These are phyloP conservation scores for Tethea ocularis DNA, from an alignment of 2,888 invertebrate species.

Conservation along the genomic window DNA sequence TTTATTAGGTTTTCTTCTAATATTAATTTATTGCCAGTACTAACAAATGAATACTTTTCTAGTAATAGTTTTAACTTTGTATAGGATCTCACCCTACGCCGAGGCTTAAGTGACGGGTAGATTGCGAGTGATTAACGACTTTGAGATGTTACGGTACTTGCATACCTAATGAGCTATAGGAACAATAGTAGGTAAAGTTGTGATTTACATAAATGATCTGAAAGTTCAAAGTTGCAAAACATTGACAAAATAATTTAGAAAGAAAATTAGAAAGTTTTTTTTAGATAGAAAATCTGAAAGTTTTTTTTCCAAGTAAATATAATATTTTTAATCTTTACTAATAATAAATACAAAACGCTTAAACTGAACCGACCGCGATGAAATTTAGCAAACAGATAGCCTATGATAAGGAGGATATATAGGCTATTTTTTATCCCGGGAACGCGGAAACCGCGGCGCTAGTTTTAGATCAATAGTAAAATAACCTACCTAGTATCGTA, in stretches of 20 bases:
- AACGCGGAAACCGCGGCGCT: too few species aligned
- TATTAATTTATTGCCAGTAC: background rate
- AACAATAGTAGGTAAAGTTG: background rate
- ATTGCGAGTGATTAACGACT: slow-evolving; percentile 3
- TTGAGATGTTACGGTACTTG: background rate
- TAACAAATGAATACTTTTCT: background rate
- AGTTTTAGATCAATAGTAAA: too few species aligned
- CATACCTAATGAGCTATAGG: background rate
- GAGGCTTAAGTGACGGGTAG: background rate
- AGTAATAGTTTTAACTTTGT: background rate
- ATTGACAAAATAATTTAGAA: background rate
- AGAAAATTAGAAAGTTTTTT: background rate
- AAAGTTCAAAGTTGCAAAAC: background rate
- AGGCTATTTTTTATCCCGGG: too few species aligned
- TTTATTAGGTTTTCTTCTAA: background rate
- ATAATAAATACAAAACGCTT: too few species aligned
- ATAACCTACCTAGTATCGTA: too few species aligned
- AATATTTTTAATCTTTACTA: too few species aligned
- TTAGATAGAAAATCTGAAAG: too few species aligned
- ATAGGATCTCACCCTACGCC: background rate
- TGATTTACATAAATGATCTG: background rate
- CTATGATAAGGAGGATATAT: too few species aligned
- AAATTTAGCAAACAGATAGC: too few species aligned
- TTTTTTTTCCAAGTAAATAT: too few species aligned
- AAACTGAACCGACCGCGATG: too few species aligned